These are phyloP conservation scores for Phalacrocorax brasilianus DNA, from an alignment of 2,113 vertebrate species.

Conservation along the genomic window DNA sequence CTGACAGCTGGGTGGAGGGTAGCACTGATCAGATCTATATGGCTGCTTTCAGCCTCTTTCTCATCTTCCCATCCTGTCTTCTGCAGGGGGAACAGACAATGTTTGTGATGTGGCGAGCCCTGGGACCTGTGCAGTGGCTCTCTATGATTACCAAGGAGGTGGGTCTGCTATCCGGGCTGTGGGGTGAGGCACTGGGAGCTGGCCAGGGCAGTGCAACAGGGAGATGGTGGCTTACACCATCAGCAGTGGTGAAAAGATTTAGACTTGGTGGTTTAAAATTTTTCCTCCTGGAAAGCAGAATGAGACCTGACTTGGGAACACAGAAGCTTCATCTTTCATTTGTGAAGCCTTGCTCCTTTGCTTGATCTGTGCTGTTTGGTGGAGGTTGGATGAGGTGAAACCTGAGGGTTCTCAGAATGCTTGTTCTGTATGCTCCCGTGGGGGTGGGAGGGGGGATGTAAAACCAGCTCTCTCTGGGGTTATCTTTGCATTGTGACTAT, in stretches of 20 bases:
- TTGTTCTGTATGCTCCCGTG: background rate
- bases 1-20: background rate
- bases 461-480: background rate
- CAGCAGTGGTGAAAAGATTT: background rate
- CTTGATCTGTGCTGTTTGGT: background rate
- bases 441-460: background rate
- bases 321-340: background rate
- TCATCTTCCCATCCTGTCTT: background rate
- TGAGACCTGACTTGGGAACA: background rate
- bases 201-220: accelerated
- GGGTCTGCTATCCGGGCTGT: background rate
- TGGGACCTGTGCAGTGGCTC: conserved; percentile 19
- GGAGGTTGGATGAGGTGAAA: background rate
- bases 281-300: background rate
- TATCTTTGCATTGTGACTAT: background rate
- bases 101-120: background rate
- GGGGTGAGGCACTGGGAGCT: background rate
- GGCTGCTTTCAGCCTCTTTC: background rate
- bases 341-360: background rate
- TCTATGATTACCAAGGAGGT: conserved; percentile 64
- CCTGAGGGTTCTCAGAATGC: background rate
- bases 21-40: background rate
- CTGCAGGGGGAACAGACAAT: background rate
- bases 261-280: background rate
- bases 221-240: background rate